A percentile compares a stretch with the other conserved stretches of the same genome.
phyloP scores from a whole-genome alignment of 1,140 invertebrate genomes.

The Eriocheir sinensis region DNA sequence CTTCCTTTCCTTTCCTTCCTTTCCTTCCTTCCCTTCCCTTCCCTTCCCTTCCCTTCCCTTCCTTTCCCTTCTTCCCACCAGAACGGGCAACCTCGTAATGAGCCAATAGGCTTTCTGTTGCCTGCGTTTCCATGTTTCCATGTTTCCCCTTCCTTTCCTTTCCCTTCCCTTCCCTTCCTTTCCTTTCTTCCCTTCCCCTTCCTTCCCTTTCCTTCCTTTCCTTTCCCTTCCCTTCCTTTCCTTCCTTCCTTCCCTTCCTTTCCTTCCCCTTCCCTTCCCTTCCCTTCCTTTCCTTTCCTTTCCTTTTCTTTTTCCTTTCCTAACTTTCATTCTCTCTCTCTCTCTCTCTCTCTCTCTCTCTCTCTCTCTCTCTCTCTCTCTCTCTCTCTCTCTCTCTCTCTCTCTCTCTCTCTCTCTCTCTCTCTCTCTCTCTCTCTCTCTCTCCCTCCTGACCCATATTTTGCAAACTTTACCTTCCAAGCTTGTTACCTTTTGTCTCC shows the following conservation, averaged over 20 bases:
- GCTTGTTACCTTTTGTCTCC: neutral
- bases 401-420: neutral
- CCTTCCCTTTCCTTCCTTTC: neutral
- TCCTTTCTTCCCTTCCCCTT: neutral
- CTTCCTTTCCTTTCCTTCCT: neutral
- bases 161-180: neutral
- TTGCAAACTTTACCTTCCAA: neutral
- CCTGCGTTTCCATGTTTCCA: too few species aligned
- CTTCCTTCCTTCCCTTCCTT: neutral
- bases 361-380: neutral
- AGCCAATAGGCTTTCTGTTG: too few species aligned
- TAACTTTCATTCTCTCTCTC: slow-evolving; percentile 33
- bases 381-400: neutral
- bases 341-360: neutral
- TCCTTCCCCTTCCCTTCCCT: neutral
- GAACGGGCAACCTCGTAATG: too few species aligned
- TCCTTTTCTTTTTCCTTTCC: slow-evolving; percentile 11
- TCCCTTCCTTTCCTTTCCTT: neutral
- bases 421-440: neutral
- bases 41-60: neutral
- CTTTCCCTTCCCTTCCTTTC: too few species aligned
- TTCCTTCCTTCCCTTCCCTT: neutral
- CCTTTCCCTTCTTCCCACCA: neutral
- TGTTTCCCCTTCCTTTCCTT: too few species aligned
- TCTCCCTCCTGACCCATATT: neutral